Base-by-base conservation (phyloP, 2,113 vertebrate genomes). In the Fukomys damarensis region DNA sequence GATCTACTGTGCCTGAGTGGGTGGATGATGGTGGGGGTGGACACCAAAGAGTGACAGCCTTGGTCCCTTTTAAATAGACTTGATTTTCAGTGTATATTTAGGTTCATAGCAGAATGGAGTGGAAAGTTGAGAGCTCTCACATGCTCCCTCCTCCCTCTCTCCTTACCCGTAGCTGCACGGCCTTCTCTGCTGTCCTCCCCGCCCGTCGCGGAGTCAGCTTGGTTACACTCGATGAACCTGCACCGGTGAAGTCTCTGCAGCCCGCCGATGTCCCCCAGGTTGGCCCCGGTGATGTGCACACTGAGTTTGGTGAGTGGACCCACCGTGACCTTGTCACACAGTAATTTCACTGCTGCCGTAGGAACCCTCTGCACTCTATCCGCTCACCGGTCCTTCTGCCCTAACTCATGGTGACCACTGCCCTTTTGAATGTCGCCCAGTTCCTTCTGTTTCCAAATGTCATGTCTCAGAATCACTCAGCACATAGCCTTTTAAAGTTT, bases 201-300 rank as follows among this genome's bases (percentile, higher is more conserved):
- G 54, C 43, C 32, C 35, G n/a, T 20, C 26, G 2, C 0, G 10
- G 24, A 2, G 38, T 8, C 22, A 22, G 1, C 10, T 76, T 43
- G 54, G n/a, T 70, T 77, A 63, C 2, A 13, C 9, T 3, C 3
- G 74, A 16, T 49, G 46, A 32, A 13, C 24, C 74, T 49, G 13
- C 13, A 46, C 0, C 17, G 38, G 7, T 28, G 30, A 3, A 10
- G 19, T 0, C 63, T 46, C 28, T 8, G 19, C 0, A 30, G 49
- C 17, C 65, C 10, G 22, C 14, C 66, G 38, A 7, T 59, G 41
- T 38, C 32, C 2, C 76, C 20, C n/a, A 13, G 10, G 61, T n/a
- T 79, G 56, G 20, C 28, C 38, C 52, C 14, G 12, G 11, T 5
- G 26, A 16, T 61, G 66, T 0, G 22, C 7, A 11, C 56, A 49